A percentile compares a stretch with the other conserved stretches of the same genome.
These are phyloP conservation scores for Gonocerus acuteangulatus DNA, from an alignment of 2,888 invertebrate species.

Conservation along the genomic window DNA sequence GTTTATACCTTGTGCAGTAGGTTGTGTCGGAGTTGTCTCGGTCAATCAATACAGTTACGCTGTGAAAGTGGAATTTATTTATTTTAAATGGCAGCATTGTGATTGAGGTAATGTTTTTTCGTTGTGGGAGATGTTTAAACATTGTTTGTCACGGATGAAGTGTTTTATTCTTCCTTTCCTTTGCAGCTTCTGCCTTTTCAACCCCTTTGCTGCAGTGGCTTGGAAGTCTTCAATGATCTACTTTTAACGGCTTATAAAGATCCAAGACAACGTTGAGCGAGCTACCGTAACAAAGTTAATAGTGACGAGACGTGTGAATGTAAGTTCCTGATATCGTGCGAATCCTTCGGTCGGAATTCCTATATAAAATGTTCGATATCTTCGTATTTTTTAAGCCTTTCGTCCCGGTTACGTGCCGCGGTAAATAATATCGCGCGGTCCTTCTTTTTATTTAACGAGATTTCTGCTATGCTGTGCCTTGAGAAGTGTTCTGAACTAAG, in stretches of 20 bases:
- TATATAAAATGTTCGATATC: constrained; percentile 11
- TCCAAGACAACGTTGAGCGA: constrained; percentile 6
- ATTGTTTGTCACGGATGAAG: no score
- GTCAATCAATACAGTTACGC: constrained; percentile 20
- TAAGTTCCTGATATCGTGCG: constrained; percentile 21
- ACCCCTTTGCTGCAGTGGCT: no score
- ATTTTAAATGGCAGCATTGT: no score
- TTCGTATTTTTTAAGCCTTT: constrained; percentile 3
- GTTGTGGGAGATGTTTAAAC: no score
- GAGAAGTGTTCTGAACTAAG: no score
- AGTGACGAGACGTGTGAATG: constrained; percentile 26
- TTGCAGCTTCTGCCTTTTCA: no score
- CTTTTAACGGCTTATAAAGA: neutral
- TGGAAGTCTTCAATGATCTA: no score
- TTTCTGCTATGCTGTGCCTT: no score
- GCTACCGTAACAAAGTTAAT: constrained; percentile 22
- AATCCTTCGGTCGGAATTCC: constrained; percentile 7
- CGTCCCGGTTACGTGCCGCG: constrained; percentile 4
- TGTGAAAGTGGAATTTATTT: no score
- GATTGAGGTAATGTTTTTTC: no score
- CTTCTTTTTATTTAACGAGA: no score
- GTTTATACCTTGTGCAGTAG: constrained; percentile 8
- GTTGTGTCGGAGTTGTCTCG: neutral
- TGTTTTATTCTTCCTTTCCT: no score
- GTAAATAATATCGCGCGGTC: neutral